phyloP scores from a whole-genome alignment of 2,797 vertebrate species.

The Ispidina picta region DNA sequence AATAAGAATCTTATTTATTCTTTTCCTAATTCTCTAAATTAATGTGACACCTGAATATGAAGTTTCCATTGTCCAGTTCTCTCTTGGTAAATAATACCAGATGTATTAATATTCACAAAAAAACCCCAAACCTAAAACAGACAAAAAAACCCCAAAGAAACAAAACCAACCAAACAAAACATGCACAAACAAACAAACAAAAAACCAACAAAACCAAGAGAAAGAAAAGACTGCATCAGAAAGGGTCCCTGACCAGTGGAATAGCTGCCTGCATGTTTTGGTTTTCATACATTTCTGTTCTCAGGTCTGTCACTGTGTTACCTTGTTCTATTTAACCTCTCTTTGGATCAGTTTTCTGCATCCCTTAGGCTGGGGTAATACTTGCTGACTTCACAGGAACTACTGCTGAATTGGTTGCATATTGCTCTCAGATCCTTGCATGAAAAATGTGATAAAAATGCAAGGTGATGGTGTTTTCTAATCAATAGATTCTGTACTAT shows the following conservation, averaged over 20 bases:
- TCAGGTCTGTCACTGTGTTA: background rate
- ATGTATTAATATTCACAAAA: background rate
- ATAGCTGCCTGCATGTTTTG: background rate
- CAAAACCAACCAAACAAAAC: background rate
- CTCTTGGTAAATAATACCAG: background rate
- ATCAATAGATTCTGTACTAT: background rate
- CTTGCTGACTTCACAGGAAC: constrained; percentile 45
- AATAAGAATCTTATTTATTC: background rate
- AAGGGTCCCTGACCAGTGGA: background rate
- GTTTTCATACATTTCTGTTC: background rate
- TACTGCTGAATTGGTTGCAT: background rate
- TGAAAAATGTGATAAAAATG: constrained; percentile 28
- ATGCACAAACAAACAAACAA: background rate
- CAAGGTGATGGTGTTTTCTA: background rate
- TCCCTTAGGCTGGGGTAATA: background rate
- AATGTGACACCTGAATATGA: background rate
- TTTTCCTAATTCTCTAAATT: background rate
- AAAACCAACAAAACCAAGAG: background rate
- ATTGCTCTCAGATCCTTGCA: background rate
- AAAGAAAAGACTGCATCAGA: background rate
- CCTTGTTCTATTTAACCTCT: constrained; percentile 6
- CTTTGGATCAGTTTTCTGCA: background rate
- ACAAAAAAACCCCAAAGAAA: background rate
- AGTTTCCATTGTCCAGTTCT: background rate
- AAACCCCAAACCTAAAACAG: no score